phyloP scores from a whole-genome alignment of 2,797 vertebrate genomes.

The Catamblyrhynchus diadema region DNA sequence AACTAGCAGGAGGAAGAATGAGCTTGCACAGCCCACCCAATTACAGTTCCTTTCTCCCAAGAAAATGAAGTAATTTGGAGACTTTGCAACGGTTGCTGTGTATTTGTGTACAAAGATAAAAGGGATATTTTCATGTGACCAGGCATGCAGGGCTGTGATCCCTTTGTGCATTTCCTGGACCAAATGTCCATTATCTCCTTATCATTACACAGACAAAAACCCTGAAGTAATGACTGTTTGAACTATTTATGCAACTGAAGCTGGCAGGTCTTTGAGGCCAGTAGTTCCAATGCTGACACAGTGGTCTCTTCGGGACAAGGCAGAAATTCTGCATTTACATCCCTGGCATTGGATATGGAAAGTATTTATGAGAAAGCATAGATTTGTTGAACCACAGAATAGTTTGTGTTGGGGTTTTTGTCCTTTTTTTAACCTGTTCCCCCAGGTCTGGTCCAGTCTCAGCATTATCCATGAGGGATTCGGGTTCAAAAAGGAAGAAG shows the following conservation, averaged over 20 bases:
- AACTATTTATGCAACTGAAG: not conserved
- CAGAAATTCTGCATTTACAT: not conserved
- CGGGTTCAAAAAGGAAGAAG: not conserved
- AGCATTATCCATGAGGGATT: not conserved
- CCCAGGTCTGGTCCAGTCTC: not conserved
- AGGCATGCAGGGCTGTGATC: accelerated
- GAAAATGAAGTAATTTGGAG: not conserved
- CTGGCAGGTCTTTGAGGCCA: not conserved
- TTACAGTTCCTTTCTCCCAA: not conserved
- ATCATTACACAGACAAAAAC: not conserved
- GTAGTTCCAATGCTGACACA: not conserved
- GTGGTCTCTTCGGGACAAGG: not conserved
- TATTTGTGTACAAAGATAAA: not conserved
- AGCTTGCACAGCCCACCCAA: not conserved
- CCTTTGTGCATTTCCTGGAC: not conserved
- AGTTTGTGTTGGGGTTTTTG: not conserved
- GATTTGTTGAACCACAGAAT: not conserved
- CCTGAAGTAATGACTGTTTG: not conserved
- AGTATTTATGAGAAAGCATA: not conserved
- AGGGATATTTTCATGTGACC: not conserved
- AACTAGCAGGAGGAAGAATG: not conserved
- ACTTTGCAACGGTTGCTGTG: not conserved
- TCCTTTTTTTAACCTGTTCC: not conserved
- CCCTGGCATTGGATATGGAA: not conserved
- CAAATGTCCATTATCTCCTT: not conserved